These are phyloP conservation scores for Serinus canaria DNA, from an alignment of 2,113 vertebrate genomes.

Conservation along the genomic window DNA sequence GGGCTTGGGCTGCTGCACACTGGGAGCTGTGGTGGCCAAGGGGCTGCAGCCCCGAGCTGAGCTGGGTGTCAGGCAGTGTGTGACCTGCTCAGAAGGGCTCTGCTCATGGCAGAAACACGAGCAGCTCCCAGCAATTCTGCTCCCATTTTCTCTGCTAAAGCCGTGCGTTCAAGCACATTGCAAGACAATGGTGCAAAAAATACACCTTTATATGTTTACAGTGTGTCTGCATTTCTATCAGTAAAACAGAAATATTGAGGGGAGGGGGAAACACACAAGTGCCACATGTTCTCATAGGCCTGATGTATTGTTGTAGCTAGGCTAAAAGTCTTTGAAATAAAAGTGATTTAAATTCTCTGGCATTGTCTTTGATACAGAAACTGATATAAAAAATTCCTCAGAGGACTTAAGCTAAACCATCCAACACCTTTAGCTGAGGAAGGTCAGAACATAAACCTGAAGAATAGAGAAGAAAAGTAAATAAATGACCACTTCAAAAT, in stretches of 20 bases:
- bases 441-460: neutral
- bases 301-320: neutral
- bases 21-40: neutral
- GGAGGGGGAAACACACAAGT: neutral
- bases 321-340: neutral
- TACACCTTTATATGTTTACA: neutral
- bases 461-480: neutral
- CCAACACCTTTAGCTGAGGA: neutral
- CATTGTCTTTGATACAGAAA: neutral
- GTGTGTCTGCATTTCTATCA: neutral
- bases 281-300: neutral
- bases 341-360: neutral
- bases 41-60: no score
- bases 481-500: neutral
- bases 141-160: neutral
- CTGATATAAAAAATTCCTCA: neutral
- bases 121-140: neutral
- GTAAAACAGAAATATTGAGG: neutral
- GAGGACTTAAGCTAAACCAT: neutral
- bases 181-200: neutral
- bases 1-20: fast-evolving
- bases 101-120: neutral
- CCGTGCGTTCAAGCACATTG: neutral
- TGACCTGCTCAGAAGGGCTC: neutral
- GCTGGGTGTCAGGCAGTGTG: neutral